A percentile compares a stretch with the other conserved stretches of the same genome.
phyloP scores from a whole-genome alignment of 2,888 invertebrate genomes.

The Rhimphoctona megacephalus region DNA sequence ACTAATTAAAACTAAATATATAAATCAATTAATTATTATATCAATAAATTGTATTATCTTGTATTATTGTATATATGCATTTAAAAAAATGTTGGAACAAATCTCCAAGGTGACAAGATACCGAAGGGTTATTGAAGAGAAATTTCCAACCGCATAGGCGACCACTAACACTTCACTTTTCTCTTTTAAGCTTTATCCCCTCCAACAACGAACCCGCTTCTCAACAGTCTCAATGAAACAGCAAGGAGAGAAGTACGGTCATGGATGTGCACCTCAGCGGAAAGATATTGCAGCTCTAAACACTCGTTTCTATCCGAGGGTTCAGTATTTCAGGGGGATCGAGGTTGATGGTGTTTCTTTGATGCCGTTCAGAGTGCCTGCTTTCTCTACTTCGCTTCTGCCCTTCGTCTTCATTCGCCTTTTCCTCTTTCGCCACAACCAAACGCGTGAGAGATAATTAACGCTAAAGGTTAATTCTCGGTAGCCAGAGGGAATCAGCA shows the following conservation, averaged over 20 bases:
- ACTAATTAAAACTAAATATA: no score
- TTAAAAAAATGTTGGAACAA: constrained; percentile 64
- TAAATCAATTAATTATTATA: no score
- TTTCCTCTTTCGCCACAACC: constrained; percentile 51
- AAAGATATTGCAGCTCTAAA: constrained; percentile 82
- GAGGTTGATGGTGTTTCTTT: constrained; percentile 75
- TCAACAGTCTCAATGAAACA: background rate
- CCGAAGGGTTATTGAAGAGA: constrained; percentile 59
- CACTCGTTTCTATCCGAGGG: constrained; percentile 68
- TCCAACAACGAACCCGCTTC: background rate
- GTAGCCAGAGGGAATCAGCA: constrained; percentile 53
- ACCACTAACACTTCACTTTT: constrained; percentile 61
- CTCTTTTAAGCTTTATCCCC: constrained; percentile 50
- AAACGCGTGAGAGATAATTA: constrained; percentile 78
- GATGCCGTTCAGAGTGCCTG: constrained; percentile 76
- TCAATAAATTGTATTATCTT: no score
- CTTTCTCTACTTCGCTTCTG: constrained; percentile 57
- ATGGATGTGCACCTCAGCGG: constrained; percentile 79
- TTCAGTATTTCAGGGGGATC: constrained; percentile 5
- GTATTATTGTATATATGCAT: no score
- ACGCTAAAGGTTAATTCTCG: constrained; percentile 81
- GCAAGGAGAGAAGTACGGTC: constrained; percentile 69
- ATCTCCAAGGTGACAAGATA: constrained; percentile 54
- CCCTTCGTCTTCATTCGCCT: constrained; percentile 65
- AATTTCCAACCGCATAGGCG: constrained; percentile 56